These are phyloP conservation scores for Acanthoscelides obtectus DNA, from an alignment of 2,888 invertebrate species.

Conservation along the genomic window DNA sequence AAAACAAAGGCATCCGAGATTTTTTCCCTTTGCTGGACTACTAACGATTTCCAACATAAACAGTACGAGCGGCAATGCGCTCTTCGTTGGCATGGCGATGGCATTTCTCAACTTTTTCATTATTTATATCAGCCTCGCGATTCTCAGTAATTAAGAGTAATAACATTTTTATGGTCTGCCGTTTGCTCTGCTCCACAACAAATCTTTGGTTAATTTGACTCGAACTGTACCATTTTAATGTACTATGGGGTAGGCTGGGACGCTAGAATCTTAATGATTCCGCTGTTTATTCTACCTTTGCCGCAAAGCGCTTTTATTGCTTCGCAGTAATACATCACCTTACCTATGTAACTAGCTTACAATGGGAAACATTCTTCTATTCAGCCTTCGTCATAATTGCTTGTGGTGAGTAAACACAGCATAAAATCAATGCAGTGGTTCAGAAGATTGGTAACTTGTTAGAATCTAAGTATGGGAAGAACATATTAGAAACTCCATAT, in stretches of 20 bases:
- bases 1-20: background rate
- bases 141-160: constrained; percentile 41
- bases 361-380: background rate
- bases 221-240: constrained; percentile 16
- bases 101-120: constrained; percentile 27
- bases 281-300: background rate
- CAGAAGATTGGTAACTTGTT: too few species aligned
- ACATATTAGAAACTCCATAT: too few species aligned
- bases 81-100: constrained; percentile 6
- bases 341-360: background rate
- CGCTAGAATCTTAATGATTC: background rate
- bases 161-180: constrained; percentile 38
- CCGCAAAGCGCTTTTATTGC: background rate
- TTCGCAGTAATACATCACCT: background rate
- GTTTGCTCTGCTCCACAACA: constrained; percentile 26
- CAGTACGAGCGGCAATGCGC: constrained; percentile 4
- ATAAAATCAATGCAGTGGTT: too few species aligned
- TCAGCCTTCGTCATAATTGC: background rate
- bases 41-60: constrained; percentile 5
- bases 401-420: too few species aligned
- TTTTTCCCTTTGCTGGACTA: background rate
- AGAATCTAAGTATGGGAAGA: too few species aligned
- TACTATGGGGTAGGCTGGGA: constrained; percentile 5
- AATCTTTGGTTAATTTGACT: constrained; percentile 30
- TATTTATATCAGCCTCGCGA: constrained; percentile 34